Evolutionary conservation across 2,797 vertebrate genomes (phyloP).

Genomic region (Micrastur ruficollis): DNA sequence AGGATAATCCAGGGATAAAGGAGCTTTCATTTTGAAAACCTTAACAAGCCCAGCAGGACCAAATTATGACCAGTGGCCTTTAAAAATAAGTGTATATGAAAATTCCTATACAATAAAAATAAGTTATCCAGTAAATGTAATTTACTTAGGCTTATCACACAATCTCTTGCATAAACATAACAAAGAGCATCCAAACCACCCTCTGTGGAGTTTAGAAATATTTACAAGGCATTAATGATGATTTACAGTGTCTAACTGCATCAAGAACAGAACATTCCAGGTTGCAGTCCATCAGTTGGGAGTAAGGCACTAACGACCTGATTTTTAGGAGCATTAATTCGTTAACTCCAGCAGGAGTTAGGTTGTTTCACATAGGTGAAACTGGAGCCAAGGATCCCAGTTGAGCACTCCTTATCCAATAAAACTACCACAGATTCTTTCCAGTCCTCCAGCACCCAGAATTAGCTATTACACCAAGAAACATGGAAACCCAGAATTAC

Average conservation of each 20-base stretch:
- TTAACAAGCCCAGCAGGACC: not conserved
- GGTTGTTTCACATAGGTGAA: not conserved
- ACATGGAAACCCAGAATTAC: not conserved
- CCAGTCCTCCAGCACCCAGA: not conserved
- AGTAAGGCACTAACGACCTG: not conserved
- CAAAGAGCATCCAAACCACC: not conserved
- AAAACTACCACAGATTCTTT: not conserved
- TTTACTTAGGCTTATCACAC: not conserved
- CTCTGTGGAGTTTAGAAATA: not conserved
- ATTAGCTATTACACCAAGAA: not conserved
- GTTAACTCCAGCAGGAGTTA: not conserved
- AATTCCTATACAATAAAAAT: not conserved
- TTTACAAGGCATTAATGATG: not conserved
- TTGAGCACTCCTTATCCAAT: not conserved
- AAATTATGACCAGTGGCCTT: not conserved
- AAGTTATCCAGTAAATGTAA: not conserved
- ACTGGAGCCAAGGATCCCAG: not conserved
- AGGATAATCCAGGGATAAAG: not conserved
- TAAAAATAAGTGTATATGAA: not conserved
- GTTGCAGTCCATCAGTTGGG: not conserved
- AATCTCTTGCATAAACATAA: not conserved
- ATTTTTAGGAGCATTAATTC: not conserved
- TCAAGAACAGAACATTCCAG: not conserved
- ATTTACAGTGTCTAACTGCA: not conserved
- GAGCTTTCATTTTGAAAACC: not conserved